A percentile compares a stretch with the other conserved stretches of the same genome.
Evolutionary conservation across 2,113 vertebrate genomes (phyloP).

Genomic region (Geococcyx californianus): DNA sequence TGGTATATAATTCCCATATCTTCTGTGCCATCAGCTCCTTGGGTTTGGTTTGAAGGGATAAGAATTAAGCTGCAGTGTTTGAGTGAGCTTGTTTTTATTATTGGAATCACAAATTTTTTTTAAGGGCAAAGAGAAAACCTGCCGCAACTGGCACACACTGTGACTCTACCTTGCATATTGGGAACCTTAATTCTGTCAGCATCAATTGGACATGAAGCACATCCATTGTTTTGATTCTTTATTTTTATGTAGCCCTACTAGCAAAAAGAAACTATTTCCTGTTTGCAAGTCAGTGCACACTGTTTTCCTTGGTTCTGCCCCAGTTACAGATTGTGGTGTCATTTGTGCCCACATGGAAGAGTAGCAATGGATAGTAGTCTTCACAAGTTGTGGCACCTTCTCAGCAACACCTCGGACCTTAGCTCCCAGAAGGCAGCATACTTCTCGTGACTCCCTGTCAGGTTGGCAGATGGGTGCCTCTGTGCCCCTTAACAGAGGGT

Average conservation of each 20-base stretch:
- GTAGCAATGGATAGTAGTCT: no score
- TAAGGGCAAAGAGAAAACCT: constrained; percentile 52
- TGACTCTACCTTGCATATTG: constrained; percentile 62
- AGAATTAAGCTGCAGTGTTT: constrained; percentile 63
- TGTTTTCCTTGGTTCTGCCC: background rate
- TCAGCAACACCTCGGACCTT: no score
- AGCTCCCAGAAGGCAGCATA: no score
- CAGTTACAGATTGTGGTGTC: no score
- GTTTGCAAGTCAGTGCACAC: constrained; percentile 28
- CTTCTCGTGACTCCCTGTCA: no score
- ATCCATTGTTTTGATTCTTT: constrained; percentile 34
- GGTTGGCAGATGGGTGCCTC: no score
- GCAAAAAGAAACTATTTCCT: constrained; percentile 50
- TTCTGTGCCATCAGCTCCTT: constrained; percentile 64
- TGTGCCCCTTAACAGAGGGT: no score
- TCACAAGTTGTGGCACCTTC: no score
- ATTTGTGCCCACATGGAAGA: no score
- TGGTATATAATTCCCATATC: constrained; percentile 54
- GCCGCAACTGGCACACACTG: constrained; percentile 19
- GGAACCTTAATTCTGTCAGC: constrained; percentile 61
- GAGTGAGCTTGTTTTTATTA: constrained; percentile 62
- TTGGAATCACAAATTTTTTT: constrained; percentile 64
- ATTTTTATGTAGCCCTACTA: constrained; percentile 57
- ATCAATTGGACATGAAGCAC: constrained; percentile 53
- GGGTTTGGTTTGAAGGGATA: constrained; percentile 50